Conservation (phyloP, 2,113 vertebrate genomes). For the Amblyornis subalaris region DNA sequence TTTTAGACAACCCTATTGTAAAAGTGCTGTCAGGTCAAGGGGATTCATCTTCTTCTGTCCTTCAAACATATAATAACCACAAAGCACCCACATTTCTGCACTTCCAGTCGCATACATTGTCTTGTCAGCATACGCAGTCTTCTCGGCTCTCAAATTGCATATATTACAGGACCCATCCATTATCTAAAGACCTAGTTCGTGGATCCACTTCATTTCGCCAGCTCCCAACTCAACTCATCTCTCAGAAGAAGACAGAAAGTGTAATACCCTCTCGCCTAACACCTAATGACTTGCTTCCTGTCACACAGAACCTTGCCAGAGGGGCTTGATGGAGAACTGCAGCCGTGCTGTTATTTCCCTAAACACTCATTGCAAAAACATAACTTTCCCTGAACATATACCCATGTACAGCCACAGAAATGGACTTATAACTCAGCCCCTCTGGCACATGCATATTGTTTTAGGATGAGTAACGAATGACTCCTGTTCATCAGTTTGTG, state of each 20-base stretch:
- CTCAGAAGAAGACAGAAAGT: slow-evolving; percentile 51
- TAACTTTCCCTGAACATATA: slow-evolving; percentile 43
- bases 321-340: slow-evolving; percentile 56
- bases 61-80: slow-evolving; percentile 56
- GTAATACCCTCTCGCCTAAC: slow-evolving; percentile 36
- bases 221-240: slow-evolving; percentile 34
- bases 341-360: slow-evolving; percentile 27
- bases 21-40: slow-evolving; percentile 38
- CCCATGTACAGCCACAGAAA: slow-evolving; percentile 15
- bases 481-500: slow-evolving; percentile 9
- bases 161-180: slow-evolving; percentile 45
- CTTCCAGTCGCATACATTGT: slow-evolving; percentile 44
- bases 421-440: slow-evolving; percentile 49
- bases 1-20: slow-evolving; percentile 37
- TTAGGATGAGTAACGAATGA: slow-evolving; percentile 20
- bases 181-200: neutral
- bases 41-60: slow-evolving; percentile 44
- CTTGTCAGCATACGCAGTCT: slow-evolving; percentile 30
- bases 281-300: slow-evolving; percentile 55
- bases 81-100: slow-evolving; percentile 48
- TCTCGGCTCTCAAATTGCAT: slow-evolving; percentile 19
- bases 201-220: slow-evolving; percentile 46
- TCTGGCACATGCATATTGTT: slow-evolving; percentile 46
- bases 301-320: slow-evolving; percentile 43
- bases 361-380: slow-evolving; percentile 48